Evolutionary conservation across 2,113 vertebrate genomes (phyloP), one percentile per base, ranked within the genome.

Genomic region (Cephalopholis sonnerati): DNA sequence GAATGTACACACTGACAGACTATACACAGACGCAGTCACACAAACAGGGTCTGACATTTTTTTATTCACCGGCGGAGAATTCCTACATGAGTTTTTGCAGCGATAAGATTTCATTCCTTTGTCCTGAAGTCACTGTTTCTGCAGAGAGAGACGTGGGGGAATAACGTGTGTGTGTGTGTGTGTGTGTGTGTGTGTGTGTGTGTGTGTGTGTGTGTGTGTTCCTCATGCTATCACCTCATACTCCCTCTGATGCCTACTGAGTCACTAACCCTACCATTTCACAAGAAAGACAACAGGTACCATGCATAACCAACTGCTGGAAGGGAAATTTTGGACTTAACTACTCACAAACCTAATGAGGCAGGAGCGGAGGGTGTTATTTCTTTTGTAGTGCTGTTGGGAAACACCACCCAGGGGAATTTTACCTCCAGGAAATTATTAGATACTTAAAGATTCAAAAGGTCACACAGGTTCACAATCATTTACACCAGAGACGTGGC

Each of bases 91-190:
- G 84, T 93, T 93, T 93, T 84, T 88, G 76, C 55, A 86, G 76
- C 68, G 93, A 96, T 95, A 95, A 94, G 93, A 93, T 92, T 93
- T 93, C 86, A 93, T 95, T 94, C 89, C 83, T 91, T 89, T 65
- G 46, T 73, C 58, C 82, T 94, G 85, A 94, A 82, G 83, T 94
- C 92, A 93, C 61, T 91, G 83, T 91, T 90, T 87, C 50, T 90
- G 39, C 25, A 81, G 51, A 58, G 22, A 69, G 68, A 83, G 63
- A 51, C 27, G 32, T 66, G 57, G n/a, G n/a, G 44, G 54, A 77
- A 57, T 68, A 46, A 50, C 69, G 55, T 68, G 36, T 25, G 32
- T 67, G 54, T 32, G 27, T 54, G 51, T 70, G 61, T 71, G 69
- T 80, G 63, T 81, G 51, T 55, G 64, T 74, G 57, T 55, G 76